Evolutionary conservation across 2,888 invertebrate genomes (phyloP).

Genomic region (Ophion ellenae): DNA sequence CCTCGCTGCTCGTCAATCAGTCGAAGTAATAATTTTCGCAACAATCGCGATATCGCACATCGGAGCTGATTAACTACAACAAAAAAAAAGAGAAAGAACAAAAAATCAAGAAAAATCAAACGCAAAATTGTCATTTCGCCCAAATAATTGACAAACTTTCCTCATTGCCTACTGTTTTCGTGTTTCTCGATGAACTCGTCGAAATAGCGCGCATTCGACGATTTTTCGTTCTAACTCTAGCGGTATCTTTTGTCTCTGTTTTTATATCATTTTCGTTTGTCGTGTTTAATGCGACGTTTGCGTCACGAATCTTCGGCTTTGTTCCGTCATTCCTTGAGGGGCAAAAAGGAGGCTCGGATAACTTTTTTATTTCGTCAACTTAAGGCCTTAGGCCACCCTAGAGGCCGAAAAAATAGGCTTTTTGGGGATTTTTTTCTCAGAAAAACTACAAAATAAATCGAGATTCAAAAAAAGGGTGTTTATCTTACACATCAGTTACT

Average conservation of each 20-base stretch:
- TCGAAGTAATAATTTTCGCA: slow-evolving; percentile 46
- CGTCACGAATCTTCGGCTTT: slow-evolving; percentile 35
- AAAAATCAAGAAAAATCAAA: slow-evolving; percentile 45
- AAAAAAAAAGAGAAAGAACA: slow-evolving; percentile 43
- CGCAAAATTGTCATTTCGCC: slow-evolving; percentile 35
- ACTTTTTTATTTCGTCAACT: slow-evolving; percentile 37
- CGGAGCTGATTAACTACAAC: slow-evolving; percentile 30
- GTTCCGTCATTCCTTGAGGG: slow-evolving; percentile 22
- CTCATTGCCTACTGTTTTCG: slow-evolving; percentile 19
- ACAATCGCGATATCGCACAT: slow-evolving; percentile 46
- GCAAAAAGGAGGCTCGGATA: slow-evolving; percentile 25
- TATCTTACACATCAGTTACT: too few species aligned
- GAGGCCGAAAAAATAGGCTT: too few species aligned
- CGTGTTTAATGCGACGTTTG: slow-evolving; percentile 18
- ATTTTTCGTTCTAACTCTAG: slow-evolving; percentile 49
- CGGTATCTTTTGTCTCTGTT: slow-evolving; percentile 17
- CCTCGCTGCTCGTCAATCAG: slow-evolving; percentile 61
- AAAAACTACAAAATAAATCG: too few species aligned
- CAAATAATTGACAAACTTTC: slow-evolving; percentile 65
- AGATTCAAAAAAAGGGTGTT: too few species aligned
- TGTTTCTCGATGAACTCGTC: slow-evolving; percentile 44
- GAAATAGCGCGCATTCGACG: slow-evolving; percentile 34
- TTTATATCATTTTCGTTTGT: not conserved
- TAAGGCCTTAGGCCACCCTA: not conserved
- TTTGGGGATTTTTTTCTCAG: too few species aligned